Base-by-base conservation (phyloP, 2,888 invertebrate species). In the Ennomos erosarius region DNA sequence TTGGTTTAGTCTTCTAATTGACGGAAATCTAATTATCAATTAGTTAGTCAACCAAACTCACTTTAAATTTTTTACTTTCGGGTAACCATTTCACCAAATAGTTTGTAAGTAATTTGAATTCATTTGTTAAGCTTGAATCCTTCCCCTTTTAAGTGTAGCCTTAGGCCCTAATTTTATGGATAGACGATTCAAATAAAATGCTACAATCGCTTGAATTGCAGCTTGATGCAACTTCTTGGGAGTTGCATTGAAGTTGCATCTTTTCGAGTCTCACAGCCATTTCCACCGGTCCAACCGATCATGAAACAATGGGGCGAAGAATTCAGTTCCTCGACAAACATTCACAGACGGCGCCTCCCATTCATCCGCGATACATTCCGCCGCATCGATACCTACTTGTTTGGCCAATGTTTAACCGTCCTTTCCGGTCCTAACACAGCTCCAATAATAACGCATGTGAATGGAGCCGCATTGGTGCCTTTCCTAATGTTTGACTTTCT, bases 401-500 rank as follows among this genome's bases (percentile, higher is more conserved):
- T 84, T 81, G 75, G 75, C 73, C 74, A 70, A 74, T 85, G 86
- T 85, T 87, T 85, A 86, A 82, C 76, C 82, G 80, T 75, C 81
- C 77, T 83, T 84, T 90, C 88, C 89, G 89, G 82, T 83, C 75
- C 73, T 74, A 73, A 75, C 75, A 76, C 70, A 78, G 81, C 78
- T 85, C 82, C 81, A 84, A 87, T 87, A 88, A 86, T 84, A 85
- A 75, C 78, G 71, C 78, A 78, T 79, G 78, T 82, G 84, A 85
- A 88, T 84, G 81, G 73, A 82, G 71, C 77, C 74, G 75, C 78
- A 76, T 76, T 75, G 72, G 77, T 80, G 73, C 79, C 79, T 80
- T 80, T 82, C 82, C 77, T 82, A 83, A 86, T 87, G 84, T 86
- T 85, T 83, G 79, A 85, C 89, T 89, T 89, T 89, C 90, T 89